phyloP scores from a whole-genome alignment of 2,888 invertebrate species.

The Oegoconia quadripuncta region DNA sequence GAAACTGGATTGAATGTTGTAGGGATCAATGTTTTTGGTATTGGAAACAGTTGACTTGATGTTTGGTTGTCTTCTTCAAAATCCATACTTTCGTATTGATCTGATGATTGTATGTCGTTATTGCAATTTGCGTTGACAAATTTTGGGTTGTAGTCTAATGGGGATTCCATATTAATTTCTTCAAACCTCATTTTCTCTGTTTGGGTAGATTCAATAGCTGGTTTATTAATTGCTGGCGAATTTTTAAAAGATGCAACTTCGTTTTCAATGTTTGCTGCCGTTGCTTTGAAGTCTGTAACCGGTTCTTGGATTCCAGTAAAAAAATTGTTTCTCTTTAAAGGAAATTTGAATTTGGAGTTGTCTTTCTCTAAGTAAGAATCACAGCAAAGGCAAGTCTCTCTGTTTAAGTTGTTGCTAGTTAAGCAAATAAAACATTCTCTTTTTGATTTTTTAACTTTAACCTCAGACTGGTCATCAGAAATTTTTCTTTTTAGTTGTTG shows the following conservation, averaged over 20 bases:
- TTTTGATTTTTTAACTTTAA: constrained; percentile 16
- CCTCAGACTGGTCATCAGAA: neutral
- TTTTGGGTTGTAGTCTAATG: too few species aligned
- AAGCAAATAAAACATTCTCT: constrained; percentile 51
- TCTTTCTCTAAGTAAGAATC: constrained; percentile 23
- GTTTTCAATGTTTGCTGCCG: too few species aligned
- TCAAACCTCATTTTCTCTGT: too few species aligned
- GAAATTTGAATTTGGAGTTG: constrained; percentile 23
- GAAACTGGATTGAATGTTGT: neutral
- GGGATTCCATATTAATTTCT: too few species aligned
- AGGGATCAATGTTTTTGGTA: neutral
- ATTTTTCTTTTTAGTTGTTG: constrained; percentile 15
- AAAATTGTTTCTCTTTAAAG: constrained; percentile 14
- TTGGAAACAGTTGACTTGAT: neutral
- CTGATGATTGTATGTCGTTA: neutral
- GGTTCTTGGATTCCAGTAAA: too few species aligned
- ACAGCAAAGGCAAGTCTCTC: constrained; percentile 43
- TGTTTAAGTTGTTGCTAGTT: constrained; percentile 31
- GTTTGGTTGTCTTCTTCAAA: neutral
- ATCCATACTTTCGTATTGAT: neutral
- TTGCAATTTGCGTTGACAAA: neutral
- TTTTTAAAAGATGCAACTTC: too few species aligned
- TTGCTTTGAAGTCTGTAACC: too few species aligned
- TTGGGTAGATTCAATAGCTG: too few species aligned
- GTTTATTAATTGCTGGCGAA: too few species aligned